These are phyloP conservation scores for Stomatorhinus ivindoensis DNA, from an alignment of 2,113 vertebrate species.

Conservation along the genomic window DNA sequence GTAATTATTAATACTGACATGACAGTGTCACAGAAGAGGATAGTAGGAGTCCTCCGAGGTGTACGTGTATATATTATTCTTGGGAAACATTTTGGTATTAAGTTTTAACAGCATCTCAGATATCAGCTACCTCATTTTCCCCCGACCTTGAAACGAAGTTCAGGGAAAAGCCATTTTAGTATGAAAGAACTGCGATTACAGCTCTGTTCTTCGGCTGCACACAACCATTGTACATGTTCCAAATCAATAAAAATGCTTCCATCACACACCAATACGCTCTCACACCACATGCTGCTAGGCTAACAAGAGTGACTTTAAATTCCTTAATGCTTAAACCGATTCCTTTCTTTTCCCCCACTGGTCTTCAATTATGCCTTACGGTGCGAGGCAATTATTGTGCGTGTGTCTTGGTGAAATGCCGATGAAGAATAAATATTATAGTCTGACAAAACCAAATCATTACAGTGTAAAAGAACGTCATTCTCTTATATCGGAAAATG, in stretches of 20 bases:
- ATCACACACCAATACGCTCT: conserved; percentile 48
- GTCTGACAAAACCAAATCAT: neutral
- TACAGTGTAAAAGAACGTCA: neutral
- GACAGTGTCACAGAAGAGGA: neutral
- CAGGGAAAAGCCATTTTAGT: conserved; percentile 55
- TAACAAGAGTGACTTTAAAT: conserved; percentile 17
- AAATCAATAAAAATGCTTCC: conserved; percentile 64
- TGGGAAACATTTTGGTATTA: neutral
- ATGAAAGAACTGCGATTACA: conserved; percentile 55
- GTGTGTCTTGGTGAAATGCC: neutral
- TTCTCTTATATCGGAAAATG: neutral
- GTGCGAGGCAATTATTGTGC: neutral
- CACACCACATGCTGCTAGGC: conserved; percentile 25
- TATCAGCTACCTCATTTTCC: conserved; percentile 41
- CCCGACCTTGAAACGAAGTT: conserved; percentile 55
- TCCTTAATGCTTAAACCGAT: conserved; percentile 17
- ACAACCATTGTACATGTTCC: conserved; percentile 59
- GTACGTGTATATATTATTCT: neutral
- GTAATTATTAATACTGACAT: neutral
- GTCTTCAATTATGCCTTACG: neutral
- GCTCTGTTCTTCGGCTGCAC: conserved; percentile 60
- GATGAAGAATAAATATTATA: neutral
- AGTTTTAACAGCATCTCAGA: neutral
- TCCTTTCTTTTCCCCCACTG: too few relatives aligned
- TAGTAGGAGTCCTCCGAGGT: neutral